A percentile compares a stretch with the other conserved stretches of the same genome.
Conservation (phyloP, 2,888 invertebrate species). For the Epiperipatus broadwayi region DNA sequence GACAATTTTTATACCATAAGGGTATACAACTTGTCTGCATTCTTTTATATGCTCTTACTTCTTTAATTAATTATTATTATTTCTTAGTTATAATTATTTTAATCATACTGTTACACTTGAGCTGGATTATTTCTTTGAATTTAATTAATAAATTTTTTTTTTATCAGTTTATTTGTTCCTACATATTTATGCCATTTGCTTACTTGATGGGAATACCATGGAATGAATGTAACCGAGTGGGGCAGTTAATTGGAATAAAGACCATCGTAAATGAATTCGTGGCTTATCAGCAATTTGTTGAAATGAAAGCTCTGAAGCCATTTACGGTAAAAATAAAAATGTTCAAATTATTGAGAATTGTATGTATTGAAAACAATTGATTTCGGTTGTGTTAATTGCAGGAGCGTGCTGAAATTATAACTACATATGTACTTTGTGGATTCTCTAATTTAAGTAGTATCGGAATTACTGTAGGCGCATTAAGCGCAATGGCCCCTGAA, state of each 20-base stretch:
- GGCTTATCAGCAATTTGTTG: slow-evolving; percentile 62
- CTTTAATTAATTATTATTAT: neutral
- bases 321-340: slow-evolving; percentile 20
- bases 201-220: slow-evolving; percentile 53
- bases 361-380: too few species aligned
- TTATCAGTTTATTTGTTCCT: slow-evolving; percentile 52
- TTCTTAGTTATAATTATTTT: neutral
- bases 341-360: too few species aligned
- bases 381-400: too few species aligned
- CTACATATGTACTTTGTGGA: slow-evolving; percentile 75
- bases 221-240: slow-evolving; percentile 52
- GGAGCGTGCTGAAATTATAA: slow-evolving; percentile 46
- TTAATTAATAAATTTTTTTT: slow-evolving; percentile 9
- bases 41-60: too few species aligned
- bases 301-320: neutral
- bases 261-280: slow-evolving; percentile 80
- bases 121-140: slow-evolving; percentile 1
- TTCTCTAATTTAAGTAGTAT: slow-evolving; percentile 74
- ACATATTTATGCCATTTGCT: slow-evolving; percentile 72
- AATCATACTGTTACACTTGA: slow-evolving; percentile 8
- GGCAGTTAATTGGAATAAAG: slow-evolving; percentile 66
- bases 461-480: slow-evolving; percentile 59
- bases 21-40: too few species aligned
- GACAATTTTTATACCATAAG: too few species aligned
- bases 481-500: slow-evolving; percentile 54